Evolutionary conservation across 2,888 invertebrate genomes (phyloP).

Genomic region (Nudaria mundana): DNA sequence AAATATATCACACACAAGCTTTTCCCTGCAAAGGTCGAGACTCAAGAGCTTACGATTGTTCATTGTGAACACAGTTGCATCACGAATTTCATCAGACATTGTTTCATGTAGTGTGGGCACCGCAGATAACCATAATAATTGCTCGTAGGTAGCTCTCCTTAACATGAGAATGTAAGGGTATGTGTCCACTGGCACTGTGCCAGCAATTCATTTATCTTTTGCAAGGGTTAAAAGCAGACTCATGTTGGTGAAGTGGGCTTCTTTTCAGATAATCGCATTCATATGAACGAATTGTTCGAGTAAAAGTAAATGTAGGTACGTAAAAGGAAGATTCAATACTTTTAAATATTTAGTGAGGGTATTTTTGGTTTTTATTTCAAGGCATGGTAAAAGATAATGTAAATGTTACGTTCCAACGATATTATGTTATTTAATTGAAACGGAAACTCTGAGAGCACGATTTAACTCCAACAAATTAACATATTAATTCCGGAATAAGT

Average conservation of each 20-base stretch:
- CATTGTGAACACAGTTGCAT: conserved; percentile 32
- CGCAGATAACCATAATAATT: conserved; percentile 11
- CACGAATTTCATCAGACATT: conserved; percentile 37
- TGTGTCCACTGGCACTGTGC: background rate
- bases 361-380: too few species aligned
- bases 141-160: conserved; percentile 7
- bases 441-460: too few species aligned
- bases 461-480: too few species aligned
- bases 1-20: conserved; percentile 14
- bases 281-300: too few species aligned
- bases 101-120: conserved; percentile 28
- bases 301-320: too few species aligned
- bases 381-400: too few species aligned
- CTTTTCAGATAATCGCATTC: too few species aligned
- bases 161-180: conserved; percentile 3
- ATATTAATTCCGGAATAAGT: too few species aligned
- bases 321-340: too few species aligned
- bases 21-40: conserved; percentile 16
- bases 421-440: too few species aligned
- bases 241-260: background rate
- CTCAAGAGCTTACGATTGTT: conserved; percentile 24
- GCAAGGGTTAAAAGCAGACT: background rate
- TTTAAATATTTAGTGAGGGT: too few species aligned
- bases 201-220: background rate
- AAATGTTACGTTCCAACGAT: too few species aligned